Evolutionary conservation across 2,888 invertebrate species (phyloP).

Genomic region (Drosophila rellima): DNA sequence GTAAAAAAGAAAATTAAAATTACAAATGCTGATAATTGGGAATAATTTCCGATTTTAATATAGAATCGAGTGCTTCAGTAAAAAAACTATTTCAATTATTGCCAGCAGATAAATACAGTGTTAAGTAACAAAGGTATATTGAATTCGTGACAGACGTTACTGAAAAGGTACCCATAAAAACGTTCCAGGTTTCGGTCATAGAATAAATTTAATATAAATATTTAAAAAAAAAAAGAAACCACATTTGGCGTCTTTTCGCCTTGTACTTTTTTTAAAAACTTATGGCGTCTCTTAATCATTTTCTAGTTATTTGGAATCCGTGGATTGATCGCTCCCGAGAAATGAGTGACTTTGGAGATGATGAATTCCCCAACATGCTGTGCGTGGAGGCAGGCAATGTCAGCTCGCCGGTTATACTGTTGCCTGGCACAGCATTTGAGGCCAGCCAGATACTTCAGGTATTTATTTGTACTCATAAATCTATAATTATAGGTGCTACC

Average conservation of each 20-base stretch:
- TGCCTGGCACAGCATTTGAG: slow-evolving; percentile 96
- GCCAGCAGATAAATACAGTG: no score
- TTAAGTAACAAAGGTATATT: no score
- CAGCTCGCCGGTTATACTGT: slow-evolving; percentile 93
- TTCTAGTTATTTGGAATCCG: slow-evolving; percentile 96
- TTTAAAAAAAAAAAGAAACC: no score
- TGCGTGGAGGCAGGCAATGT: slow-evolving; percentile 98
- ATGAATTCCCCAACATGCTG: slow-evolving; percentile 98
- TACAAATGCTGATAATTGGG: no score
- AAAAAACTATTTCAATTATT: no score
- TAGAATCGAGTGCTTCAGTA: no score
- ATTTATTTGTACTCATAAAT: slow-evolving; percentile 78
- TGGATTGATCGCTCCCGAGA: slow-evolving; percentile 97
- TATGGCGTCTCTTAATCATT: background rate
- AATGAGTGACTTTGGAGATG: slow-evolving; percentile 97
- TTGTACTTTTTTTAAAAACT: background rate
- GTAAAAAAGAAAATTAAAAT: no score
- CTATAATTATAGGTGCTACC: background rate
- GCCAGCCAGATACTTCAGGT: slow-evolving; percentile 96
- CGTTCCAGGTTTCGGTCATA: no score
- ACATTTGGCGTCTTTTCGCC: background rate
- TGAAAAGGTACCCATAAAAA: no score
- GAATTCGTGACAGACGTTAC: no score
- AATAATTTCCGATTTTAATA: no score
- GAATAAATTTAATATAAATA: no score